Base-by-base conservation (phyloP, 2,797 vertebrate genomes). In the Acrocephalus scirpaceus region DNA sequence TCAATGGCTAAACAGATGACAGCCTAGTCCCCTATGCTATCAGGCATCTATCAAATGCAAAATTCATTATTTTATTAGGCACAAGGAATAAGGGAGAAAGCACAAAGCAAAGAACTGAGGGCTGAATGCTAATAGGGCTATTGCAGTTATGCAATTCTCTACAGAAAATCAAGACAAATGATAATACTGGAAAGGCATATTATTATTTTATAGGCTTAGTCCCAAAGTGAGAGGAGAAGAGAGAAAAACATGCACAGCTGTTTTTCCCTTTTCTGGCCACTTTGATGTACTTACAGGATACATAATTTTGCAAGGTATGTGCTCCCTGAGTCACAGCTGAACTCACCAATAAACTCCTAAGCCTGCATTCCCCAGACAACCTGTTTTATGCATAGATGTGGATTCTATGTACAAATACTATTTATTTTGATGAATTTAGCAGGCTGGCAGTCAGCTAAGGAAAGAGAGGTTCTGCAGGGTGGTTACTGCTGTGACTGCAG, bases 141-240 rank as follows among this genome's bases (percentile, higher is more conserved):
- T 47, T 86, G 65, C 78, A 75, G 62, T 88, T 95, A 90, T 23
- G 51, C 54, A 93, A 72, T 88, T 93, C 84, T 88, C 76, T 65
- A 83, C 69, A 69, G 85, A 94, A 97, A 94, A 96, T 89, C 69
- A 91, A 93, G 94, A 77, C 50, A 94, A 91, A 89, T 90, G 22
- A 88, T 95, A 92, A 74, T 92, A 62, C 78, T 86, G 77, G 72
- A 87, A 95, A 92, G 36, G 64, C 69, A 69, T 65, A 74, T 82
- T 94, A 76, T 87, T 88, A 92, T 94, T 96, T 96, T 93, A 96
- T 83, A 94, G 69, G 67, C n/a, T 93, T 72, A 77, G 65, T 76
- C 81, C 81, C 8, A 2, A 86, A 93, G 84, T 80, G 91, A 74
- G 64, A 67, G 27, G 42, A 79, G n/a, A 30, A 70, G 84, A 87